Evolutionary conservation across 2,888 invertebrate species (phyloP).

Genomic region (Calephelis perditalis): DNA sequence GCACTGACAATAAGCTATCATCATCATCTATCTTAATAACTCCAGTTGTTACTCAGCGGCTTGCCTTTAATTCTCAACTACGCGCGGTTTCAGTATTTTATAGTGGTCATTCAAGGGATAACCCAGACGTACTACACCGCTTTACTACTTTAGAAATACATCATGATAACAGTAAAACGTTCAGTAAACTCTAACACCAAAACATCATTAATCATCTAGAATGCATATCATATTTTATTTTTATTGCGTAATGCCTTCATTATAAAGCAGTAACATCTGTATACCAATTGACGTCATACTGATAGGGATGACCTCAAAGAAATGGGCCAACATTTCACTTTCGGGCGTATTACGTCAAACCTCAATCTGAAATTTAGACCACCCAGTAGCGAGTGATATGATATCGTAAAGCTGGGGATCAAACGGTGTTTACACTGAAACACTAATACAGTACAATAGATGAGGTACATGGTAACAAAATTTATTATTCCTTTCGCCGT

Average conservation of each 20-base stretch:
- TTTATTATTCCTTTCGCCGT: too few species aligned
- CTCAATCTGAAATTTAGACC: slow-evolving; percentile 35
- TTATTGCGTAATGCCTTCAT: slow-evolving; percentile 50
- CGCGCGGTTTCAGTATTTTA: too few species aligned
- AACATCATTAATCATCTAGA: slow-evolving; percentile 22
- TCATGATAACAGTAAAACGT: slow-evolving; percentile 25
- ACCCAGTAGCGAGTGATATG: slow-evolving; percentile 7
- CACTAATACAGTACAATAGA: too few species aligned
- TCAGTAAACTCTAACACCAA: slow-evolving; percentile 24
- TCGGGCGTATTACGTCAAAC: slow-evolving; percentile 53
- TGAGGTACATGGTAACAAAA: too few species aligned
- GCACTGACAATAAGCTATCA: too few species aligned
- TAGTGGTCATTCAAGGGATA: too few species aligned
- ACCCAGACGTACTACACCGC: too few species aligned
- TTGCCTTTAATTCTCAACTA: too few species aligned
- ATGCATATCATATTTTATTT: slow-evolving; percentile 40
- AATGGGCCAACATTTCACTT: slow-evolving; percentile 64
- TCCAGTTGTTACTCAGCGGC: too few species aligned
- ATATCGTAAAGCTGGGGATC: slow-evolving; percentile 12
- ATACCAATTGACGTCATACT: slow-evolving; percentile 59
- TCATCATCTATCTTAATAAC: too few species aligned
- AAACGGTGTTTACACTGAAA: neutral
- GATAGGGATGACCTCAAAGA: slow-evolving; percentile 45
- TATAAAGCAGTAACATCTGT: slow-evolving; percentile 34
- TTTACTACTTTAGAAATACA: too few species aligned